Base-by-base conservation (phyloP, 2,888 invertebrate species). In the Lochmaea crataegi region DNA sequence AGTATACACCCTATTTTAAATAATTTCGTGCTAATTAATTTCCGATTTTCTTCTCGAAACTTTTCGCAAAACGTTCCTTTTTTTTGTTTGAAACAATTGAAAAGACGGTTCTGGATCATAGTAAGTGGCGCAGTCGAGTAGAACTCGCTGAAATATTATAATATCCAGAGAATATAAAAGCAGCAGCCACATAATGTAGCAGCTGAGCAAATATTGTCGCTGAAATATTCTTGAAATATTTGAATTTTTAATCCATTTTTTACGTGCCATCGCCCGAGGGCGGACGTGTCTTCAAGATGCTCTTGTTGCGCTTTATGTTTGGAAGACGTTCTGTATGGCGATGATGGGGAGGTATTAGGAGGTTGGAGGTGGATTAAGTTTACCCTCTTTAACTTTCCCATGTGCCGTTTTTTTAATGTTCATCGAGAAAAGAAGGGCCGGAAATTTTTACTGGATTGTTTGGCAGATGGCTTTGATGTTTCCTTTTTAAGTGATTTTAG, bases 231-330 rank as follows among this genome's bases (percentile, higher is more conserved):
- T 66, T 71, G 70, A 74, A 74, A 74, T 71, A 71, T 74, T 74
- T 74, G 71, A 74, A 74, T 71, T 68, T 74, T 74, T 74, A 74
- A 74, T 74, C 74, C 71, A 74, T 74, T 74, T 74, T 74, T 68
- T 71, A 69, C 65, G 32, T 61, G 61, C 61, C 61, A 61, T 1
- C 61, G 60, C 67, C 22, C 14, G 45, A 57, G 68, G 68, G 65
- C 53, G 69, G 60, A 65, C 32, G 53, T 68, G 64, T 68, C 68
- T 71, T 65, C 68, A 65, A 74, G 68, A 68, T 68, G 68, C 65
- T 65, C 60, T 68, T 65, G 68, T 74, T 64, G 67, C 58, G 56
- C 57, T 70, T 70, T 64, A 65, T 70, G 64, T 42, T 22, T 38
- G 51, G 60, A 60, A 68, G 71, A 65, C 65, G 57, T 56, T 61